Evolutionary conservation across 2,113 vertebrate genomes (phyloP).

Genomic region (Syngnathus scovelli): DNA sequence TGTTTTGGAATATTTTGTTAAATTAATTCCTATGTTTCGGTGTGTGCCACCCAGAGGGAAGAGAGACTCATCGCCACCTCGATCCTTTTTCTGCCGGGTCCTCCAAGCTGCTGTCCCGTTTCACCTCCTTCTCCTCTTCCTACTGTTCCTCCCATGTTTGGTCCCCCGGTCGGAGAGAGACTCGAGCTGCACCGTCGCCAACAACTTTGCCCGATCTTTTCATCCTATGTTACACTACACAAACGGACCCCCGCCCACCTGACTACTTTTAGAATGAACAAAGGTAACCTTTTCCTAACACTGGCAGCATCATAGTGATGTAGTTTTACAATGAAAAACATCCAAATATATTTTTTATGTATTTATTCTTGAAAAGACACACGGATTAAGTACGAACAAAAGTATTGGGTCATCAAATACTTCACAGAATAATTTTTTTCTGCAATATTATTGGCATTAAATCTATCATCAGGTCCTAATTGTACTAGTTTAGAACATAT

Average conservation of each 20-base stretch:
- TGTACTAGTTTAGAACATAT: neutral
- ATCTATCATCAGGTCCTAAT: neutral
- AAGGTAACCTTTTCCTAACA: neutral
- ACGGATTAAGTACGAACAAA: neutral
- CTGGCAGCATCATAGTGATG: neutral
- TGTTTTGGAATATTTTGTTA: neutral
- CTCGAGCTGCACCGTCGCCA: constrained; percentile 81
- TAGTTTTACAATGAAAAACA: constrained; percentile 1
- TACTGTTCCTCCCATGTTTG: constrained; percentile 82
- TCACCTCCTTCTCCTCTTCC: constrained; percentile 82
- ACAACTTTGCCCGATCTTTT: constrained; percentile 91
- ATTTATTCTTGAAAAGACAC: constrained; percentile 4
- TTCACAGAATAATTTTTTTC: neutral
- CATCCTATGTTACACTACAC: constrained; percentile 89
- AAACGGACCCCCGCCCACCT: constrained; percentile 89
- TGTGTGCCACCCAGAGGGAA: constrained; percentile 34
- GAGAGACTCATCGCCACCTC: constrained; percentile 51
- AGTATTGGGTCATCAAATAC: neutral
- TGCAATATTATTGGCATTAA: neutral
- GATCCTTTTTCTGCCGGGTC: constrained; percentile 81
- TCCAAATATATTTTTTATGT: constrained; percentile 1
- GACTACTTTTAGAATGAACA: neutral
- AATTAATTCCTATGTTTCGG: no score
- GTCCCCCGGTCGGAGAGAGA: constrained; percentile 78
- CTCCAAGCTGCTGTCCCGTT: constrained; percentile 81